Evolutionary conservation across 64 coral and sea anemone species (phyloP), one percentile per base, ranked within the genome.

Genomic region (Catalaphyllia jardinei): DNA sequence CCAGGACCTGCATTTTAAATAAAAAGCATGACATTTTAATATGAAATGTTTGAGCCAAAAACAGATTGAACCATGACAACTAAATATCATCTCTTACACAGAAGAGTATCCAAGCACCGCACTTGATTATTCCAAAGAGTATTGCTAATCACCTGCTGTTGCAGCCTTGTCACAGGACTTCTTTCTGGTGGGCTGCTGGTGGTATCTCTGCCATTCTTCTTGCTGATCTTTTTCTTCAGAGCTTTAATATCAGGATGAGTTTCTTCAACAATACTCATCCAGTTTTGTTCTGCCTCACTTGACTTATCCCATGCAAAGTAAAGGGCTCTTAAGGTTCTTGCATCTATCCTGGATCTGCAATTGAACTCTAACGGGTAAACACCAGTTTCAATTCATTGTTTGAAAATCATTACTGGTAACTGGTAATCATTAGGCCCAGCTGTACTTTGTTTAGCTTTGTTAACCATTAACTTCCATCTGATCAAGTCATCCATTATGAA

Each of bases 201-300:
- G 57, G 79, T 63, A 7, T 81, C 79, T 29, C 31, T 42, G 49
- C 1, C 6, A 8, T 39, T 63, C 61, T 30, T 46, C 11, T 17
- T 83, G 0, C 22, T 50, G 15, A 14, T 54, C 63, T 50, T 71
- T 24, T 71, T 71, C 19, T 71, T 85, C 24, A 71, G 39, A 14
- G 13, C 22, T 30, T 17, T 54, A 8, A 89, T 30, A 79, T 79
- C 38, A 79, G 60, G 51, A 51, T 84, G 86, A 67, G 49, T 78
- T 76, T 71, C 57, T 59, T 85, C 78, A 8, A 93, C 71, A 69
- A 93, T 29, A 27, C 22, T 22, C 57, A 24, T 83, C 92, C 92
- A 93, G 59, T 89, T 93, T 57, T 89, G 19, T 38, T 93, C 92
- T 28, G 67, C 78, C 31, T 77, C 35, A 25, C 77, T 86, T 76